Percentiles rank a stretch among this genome's conserved stretches.
These are phyloP conservation scores for Cordylochernes scorpioides DNA, from an alignment of 2,888 invertebrate genomes.

Conservation along the genomic window DNA sequence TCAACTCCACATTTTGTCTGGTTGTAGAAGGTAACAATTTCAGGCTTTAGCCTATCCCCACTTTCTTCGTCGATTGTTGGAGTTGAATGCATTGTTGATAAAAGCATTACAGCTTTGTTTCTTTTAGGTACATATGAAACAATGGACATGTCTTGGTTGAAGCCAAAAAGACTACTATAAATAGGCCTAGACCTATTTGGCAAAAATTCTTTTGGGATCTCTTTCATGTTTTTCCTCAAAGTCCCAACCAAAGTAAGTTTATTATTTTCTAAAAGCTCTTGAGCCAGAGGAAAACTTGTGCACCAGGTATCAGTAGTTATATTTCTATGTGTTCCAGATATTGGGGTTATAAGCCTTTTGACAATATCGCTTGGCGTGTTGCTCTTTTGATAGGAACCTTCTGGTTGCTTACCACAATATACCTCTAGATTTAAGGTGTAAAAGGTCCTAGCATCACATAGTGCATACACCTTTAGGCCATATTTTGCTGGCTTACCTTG, in stretches of 20 bases:
- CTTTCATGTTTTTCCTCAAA: conserved; percentile 2
- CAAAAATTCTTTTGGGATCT: conserved; percentile 2
- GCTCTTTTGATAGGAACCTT: conserved; percentile 3
- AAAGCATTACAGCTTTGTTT: conserved; percentile 2
- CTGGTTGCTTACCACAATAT: conserved; percentile 4
- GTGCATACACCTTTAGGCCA: conserved; percentile 19
- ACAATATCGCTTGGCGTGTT: conserved; percentile 3
- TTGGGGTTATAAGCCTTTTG: conserved; percentile 1
- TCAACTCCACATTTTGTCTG: conserved; percentile 4
- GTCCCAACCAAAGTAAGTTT: conserved; percentile 6
- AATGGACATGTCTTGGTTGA: conserved; percentile 1
- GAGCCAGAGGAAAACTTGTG: conserved; percentile 4
- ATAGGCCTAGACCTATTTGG: background rate
- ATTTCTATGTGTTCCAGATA: conserved; percentile 2
- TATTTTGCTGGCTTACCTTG: conserved; percentile 19
- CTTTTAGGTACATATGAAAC: conserved; percentile 3
- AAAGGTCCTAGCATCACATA: conserved; percentile 17
- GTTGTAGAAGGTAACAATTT: no score
- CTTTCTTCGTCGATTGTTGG: no score
- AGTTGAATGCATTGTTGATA: no score
- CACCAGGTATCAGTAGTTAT: conserved; percentile 3
- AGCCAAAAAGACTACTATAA: background rate
- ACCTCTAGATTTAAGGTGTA: conserved; percentile 5
- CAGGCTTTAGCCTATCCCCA: conserved; percentile 3
- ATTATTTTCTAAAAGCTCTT: conserved; percentile 1